Evolutionary conservation across 2,113 vertebrate species (phyloP).

Genomic region (Chionodraco myersi): DNA sequence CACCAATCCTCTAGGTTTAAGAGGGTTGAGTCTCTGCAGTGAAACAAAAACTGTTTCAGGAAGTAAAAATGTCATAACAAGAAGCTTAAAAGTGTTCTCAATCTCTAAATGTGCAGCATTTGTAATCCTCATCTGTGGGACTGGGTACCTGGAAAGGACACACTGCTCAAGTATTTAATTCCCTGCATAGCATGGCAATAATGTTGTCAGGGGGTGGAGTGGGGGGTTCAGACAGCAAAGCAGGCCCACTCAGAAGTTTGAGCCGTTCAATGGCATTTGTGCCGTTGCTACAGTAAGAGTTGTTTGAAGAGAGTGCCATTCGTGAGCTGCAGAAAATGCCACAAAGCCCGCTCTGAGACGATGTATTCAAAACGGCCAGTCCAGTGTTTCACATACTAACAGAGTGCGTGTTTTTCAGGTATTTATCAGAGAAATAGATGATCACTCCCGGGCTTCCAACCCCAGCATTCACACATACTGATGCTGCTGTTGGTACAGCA

Average conservation of each 20-base stretch:
- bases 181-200: neutral
- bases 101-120: neutral
- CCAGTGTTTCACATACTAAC: neutral
- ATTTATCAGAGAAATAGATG: slow-evolving; percentile 38
- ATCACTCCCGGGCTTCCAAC: slow-evolving; percentile 22
- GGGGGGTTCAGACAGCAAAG: slow-evolving; percentile 1
- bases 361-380: slow-evolving; percentile 19
- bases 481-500: slow-evolving; percentile 26
- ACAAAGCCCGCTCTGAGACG: neutral
- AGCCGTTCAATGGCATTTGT: too few relatives aligned
- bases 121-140: neutral
- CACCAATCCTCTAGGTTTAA: neutral
- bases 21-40: neutral
- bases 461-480: neutral
- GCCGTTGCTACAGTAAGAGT: neutral
- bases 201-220: slow-evolving; percentile 20
- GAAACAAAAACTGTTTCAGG: neutral
- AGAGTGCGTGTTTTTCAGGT: slow-evolving; percentile 1
- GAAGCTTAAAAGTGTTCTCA: neutral
- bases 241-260: slow-evolving; percentile 16
- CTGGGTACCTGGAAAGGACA: neutral
- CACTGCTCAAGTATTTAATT: slow-evolving; percentile 24
- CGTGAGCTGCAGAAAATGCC: slow-evolving; percentile 7
- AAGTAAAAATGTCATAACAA: slow-evolving; percentile 6
- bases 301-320: slow-evolving; percentile 17